Evolutionary conservation across 2,888 invertebrate species (phyloP), one percentile per base, ranked within the genome.

Genomic region (Diploptera punctata): DNA sequence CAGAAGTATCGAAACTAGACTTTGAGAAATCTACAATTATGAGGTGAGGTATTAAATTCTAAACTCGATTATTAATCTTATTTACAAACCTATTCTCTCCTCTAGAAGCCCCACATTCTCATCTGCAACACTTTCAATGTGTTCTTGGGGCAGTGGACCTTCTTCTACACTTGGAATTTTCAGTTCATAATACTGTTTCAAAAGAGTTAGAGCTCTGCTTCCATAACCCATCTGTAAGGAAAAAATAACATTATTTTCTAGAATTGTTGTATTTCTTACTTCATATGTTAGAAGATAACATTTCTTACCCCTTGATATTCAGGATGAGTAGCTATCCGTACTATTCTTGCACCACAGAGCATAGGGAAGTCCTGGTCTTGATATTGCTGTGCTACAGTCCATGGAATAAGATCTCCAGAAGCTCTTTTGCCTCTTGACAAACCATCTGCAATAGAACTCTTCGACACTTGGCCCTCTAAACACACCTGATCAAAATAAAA

Each of bases 251-350:
- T n/a, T n/a, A n/a, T n/a, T n/a, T n/a, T n/a, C n/a, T n/a, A n/a
- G n/a, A n/a, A n/a, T n/a, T n/a, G n/a, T n/a, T n/a, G n/a, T n/a
- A n/a, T n/a, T n/a, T n/a, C n/a, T n/a, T n/a, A n/a, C 33, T 10
- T 7, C 33, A 33, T 33, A 7, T 33, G 10, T 33, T 7, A 33
- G 33, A 33, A 10, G 5, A 33, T 18, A 10, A 16, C 19, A 62
- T 13, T 19, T 83, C 84, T 81, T 83, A 93, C 93, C 79, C 93
- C 87, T 82, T 98, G 97, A 82, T 98, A 98, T 77, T 97, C 96
- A 0, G 99, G 99, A 87, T 99, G 98, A 0, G 99, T 98, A 5
- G 99, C 99, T 76, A 99, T 97, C 76, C 99, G 88, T 0, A 99
- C 96, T 75, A 99, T 88, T 75, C 99, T 87, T 1, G 95, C 96